Conservation (phyloP, 1,140 invertebrate genomes). For the Rhopalosiphum maidis region DNA sequence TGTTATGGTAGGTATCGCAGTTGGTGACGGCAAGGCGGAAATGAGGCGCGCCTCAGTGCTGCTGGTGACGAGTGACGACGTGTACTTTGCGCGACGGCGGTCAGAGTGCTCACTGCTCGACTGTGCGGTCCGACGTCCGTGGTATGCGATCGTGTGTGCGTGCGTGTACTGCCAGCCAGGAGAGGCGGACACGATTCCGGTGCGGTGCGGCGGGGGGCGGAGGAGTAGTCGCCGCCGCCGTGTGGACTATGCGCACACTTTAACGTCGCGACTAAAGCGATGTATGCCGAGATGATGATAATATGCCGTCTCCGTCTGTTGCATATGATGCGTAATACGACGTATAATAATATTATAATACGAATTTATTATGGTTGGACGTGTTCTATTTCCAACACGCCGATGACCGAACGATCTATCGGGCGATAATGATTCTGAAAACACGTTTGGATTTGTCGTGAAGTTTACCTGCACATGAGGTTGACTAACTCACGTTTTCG, state of each 20-base stretch:
- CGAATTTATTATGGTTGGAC: background rate
- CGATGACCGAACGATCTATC: background rate
- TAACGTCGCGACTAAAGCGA: background rate
- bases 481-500: background rate
- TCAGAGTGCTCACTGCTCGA: background rate
- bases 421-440: background rate
- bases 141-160: background rate
- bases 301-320: background rate
- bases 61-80: slow-evolving; percentile 8
- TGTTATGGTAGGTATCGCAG: background rate
- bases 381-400: background rate
- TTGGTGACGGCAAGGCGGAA: background rate
- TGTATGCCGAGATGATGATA: background rate
- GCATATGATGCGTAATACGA: background rate
- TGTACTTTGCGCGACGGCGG: background rate
- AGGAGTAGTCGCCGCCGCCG: too few relatives aligned
- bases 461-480: too few relatives aligned
- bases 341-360: background rate
- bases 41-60: background rate
- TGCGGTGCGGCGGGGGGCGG: too few relatives aligned
- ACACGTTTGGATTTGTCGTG: background rate
- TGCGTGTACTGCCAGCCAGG: background rate
- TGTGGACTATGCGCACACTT: background rate
- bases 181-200: background rate
- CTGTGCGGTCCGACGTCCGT: background rate